These are phyloP conservation scores for Coregonus clupeaformis DNA, from an alignment of 2,113 vertebrate genomes.

Conservation along the genomic window DNA sequence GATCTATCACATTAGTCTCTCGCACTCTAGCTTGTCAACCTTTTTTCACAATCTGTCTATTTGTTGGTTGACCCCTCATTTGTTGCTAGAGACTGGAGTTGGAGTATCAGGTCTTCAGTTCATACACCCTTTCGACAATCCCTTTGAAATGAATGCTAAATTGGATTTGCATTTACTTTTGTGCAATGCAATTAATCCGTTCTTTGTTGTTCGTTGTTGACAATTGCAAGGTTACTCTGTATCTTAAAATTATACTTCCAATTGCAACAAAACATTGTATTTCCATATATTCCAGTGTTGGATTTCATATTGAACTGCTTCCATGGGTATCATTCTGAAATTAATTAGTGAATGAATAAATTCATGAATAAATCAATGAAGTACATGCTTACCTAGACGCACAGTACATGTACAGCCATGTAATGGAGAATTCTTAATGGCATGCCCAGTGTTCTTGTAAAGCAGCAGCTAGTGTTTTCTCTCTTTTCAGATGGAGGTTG, in stretches of 20 bases:
- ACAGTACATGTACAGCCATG: constrained; percentile 20
- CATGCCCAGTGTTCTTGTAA: constrained; percentile 58
- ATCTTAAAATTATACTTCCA: background rate
- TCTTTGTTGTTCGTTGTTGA: background rate
- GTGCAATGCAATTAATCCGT: constrained; percentile 35
- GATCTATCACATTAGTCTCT: constrained; percentile 36
- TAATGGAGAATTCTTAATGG: constrained; percentile 58
- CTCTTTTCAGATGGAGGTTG: constrained; percentile 68
- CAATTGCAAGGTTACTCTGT: background rate
- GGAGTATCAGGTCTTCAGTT: constrained; percentile 32
- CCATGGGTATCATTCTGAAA: constrained; percentile 3
- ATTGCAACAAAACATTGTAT: background rate
- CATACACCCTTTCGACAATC: no score
- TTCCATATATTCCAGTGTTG: background rate
- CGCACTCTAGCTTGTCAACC: constrained; percentile 15
- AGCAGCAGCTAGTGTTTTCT: constrained; percentile 55
- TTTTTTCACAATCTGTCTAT: constrained; percentile 18
- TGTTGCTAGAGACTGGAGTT: constrained; percentile 12
- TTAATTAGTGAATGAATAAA: constrained; percentile 49
- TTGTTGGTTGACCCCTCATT: constrained; percentile 41
- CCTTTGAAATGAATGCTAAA: no score
- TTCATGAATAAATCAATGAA: constrained; percentile 13
- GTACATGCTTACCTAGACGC: constrained; percentile 33
- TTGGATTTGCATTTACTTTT: no score
- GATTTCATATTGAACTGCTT: constrained; percentile 24